Conservation (phyloP, 2,113 vertebrate species). For the Misgurnus mizolepis region DNA sequence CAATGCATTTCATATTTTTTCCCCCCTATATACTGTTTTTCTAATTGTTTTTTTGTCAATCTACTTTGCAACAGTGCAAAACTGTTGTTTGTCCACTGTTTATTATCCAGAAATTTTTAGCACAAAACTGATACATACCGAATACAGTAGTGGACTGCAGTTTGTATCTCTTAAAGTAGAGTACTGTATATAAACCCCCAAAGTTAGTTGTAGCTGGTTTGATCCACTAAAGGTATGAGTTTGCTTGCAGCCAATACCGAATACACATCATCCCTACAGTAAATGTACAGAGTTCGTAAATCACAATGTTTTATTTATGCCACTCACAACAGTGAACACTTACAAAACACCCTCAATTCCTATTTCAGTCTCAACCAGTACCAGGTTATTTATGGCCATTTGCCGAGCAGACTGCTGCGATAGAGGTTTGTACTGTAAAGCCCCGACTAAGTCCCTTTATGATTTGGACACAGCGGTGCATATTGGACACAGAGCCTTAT, state of each 20-base stretch:
- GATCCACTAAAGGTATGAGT: too few relatives aligned
- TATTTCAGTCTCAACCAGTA: constrained; percentile 5
- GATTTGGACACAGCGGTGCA: constrained; percentile 45
- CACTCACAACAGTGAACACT: constrained; percentile 12
- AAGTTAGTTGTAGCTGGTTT: constrained; percentile 31
- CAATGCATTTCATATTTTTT: too few relatives aligned
- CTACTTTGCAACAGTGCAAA: too few relatives aligned
- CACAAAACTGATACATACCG: too few relatives aligned
- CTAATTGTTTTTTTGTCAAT: too few relatives aligned
- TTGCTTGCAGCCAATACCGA: constrained; percentile 65
- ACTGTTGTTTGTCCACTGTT: too few relatives aligned
- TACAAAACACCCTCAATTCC: constrained; percentile 23
- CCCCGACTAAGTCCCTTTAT: constrained; percentile 40
- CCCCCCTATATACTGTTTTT: too few relatives aligned
- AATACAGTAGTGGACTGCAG: too few relatives aligned
- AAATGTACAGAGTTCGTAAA: constrained; percentile 31
- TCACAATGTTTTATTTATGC: constrained; percentile 24
- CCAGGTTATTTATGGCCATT: constrained; percentile 5
- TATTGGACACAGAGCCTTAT: constrained; percentile 46
- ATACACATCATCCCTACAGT: constrained; percentile 60
- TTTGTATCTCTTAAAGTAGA: too few relatives aligned
- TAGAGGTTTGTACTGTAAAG: constrained; percentile 34
- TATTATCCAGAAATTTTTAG: too few relatives aligned
- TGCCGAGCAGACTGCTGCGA: constrained; percentile 29
- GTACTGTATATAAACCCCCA: too few relatives aligned